Evolutionary conservation across 2,888 invertebrate species (phyloP).

Genomic region (Amphipyra berbera): DNA sequence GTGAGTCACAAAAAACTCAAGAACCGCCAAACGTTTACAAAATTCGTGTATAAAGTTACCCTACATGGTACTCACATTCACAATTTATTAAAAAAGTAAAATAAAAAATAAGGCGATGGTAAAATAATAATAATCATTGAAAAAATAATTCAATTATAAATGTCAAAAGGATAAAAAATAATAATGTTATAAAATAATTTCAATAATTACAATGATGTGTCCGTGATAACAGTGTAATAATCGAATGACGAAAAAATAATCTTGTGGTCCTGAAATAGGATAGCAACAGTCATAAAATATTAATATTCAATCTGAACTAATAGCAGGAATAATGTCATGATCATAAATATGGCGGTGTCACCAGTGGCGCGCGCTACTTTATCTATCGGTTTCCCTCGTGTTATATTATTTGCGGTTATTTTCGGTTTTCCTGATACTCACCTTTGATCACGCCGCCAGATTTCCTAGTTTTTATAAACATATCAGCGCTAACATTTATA

Average conservation of each 20-base stretch:
- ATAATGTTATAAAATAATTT: too few species aligned
- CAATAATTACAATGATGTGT: too few species aligned
- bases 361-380: neutral
- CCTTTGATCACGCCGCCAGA: constrained; percentile 4
- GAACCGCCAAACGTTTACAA: too few species aligned
- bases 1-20: too few species aligned
- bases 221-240: too few species aligned
- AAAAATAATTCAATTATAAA: too few species aligned
- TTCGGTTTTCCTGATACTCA: constrained; percentile 2
- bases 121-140: too few species aligned
- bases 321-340: neutral
- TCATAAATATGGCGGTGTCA: neutral
- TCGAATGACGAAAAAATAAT: neutral
- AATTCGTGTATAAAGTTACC: too few species aligned
- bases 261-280: neutral
- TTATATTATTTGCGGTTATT: constrained; percentile 2
- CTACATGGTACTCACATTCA: too few species aligned
- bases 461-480: neutral
- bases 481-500: neutral
- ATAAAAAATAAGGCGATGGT: too few species aligned
- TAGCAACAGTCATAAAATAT: neutral
- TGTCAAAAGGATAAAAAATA: too few species aligned
- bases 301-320: neutral
- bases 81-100: too few species aligned
- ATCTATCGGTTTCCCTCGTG: neutral